phyloP scores from a whole-genome alignment of 92 coral and sea anemone species.

The Porites cylindrica region DNA sequence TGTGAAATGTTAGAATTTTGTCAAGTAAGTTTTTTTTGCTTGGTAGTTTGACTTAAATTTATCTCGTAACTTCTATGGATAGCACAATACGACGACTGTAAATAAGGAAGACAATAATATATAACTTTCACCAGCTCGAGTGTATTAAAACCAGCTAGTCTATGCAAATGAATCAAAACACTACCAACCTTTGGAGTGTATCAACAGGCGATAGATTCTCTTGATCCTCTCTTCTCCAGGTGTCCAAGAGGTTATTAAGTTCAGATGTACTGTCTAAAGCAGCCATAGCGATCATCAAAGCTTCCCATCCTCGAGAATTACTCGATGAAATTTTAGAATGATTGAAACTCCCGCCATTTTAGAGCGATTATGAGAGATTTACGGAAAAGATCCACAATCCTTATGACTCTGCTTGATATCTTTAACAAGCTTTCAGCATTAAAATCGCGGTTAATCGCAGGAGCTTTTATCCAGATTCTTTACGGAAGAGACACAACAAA shows the following conservation, averaged over 20 bases:
- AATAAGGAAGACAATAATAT: too few relatives aligned
- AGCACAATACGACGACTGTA: too few relatives aligned
- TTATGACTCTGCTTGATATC: not conserved
- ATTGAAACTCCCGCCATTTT: slow-evolving; percentile 50
- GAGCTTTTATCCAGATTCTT: not conserved
- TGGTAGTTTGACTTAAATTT: too few relatives aligned
- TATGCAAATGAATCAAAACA: too few relatives aligned
- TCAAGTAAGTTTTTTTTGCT: too few relatives aligned
- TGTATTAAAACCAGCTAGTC: too few relatives aligned
- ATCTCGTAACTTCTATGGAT: too few relatives aligned
- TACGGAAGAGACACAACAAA: not conserved
- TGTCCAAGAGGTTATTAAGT: slow-evolving; percentile 75
- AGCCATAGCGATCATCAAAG: slow-evolving; percentile 63
- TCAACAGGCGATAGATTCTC: slow-evolving; percentile 75
- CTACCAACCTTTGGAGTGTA: slow-evolving; percentile 76
- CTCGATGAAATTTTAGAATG: not conserved
- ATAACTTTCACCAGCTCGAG: too few relatives aligned
- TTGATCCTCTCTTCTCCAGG: slow-evolving; percentile 91
- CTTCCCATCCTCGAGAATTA: not conserved
- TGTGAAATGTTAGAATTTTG: too few relatives aligned
- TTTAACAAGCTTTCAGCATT: not conserved
- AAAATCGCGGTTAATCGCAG: not conserved
- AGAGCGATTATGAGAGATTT: not conserved
- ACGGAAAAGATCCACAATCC: not conserved
- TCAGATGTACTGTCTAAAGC: slow-evolving; percentile 85